Evolutionary conservation across 2,113 vertebrate genomes (phyloP).

Genomic region (Parus major): DNA sequence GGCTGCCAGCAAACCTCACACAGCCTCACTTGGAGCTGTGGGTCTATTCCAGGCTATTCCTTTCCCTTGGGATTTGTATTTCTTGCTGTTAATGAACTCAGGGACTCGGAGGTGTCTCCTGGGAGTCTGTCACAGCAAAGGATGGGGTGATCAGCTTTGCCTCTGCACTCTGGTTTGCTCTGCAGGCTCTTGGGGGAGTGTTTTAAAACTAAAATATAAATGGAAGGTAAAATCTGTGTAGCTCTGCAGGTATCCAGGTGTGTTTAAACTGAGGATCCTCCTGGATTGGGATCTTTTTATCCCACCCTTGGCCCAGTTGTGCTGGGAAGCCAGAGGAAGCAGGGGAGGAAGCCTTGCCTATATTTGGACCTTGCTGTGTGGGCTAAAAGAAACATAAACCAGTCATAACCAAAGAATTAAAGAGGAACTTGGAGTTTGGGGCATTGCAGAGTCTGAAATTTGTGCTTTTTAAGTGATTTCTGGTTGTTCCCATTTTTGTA

Average conservation of each 20-base stretch:
- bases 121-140: neutral
- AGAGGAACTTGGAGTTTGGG: neutral
- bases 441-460: neutral
- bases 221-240: rapidly evolving
- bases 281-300: rapidly evolving
- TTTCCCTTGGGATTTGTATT: neutral
- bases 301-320: neutral
- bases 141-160: neutral
- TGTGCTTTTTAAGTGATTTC: rapidly evolving
- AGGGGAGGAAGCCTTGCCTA: neutral
- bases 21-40: neutral
- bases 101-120: neutral
- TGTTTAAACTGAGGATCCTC: rapidly evolving
- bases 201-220: neutral
- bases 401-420: neutral
- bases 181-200: rapidly evolving
- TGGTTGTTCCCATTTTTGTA: neutral
- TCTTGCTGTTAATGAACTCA: neutral
- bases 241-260: neutral
- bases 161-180: neutral
- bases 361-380: neutral
- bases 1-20: neutral
- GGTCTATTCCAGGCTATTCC: neutral
- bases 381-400: neutral
- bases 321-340: neutral